Evolutionary conservation across 92 coral and sea anemone genomes (phyloP), one percentile per base, ranked within the genome.

Genomic region (Porites lobata): DNA sequence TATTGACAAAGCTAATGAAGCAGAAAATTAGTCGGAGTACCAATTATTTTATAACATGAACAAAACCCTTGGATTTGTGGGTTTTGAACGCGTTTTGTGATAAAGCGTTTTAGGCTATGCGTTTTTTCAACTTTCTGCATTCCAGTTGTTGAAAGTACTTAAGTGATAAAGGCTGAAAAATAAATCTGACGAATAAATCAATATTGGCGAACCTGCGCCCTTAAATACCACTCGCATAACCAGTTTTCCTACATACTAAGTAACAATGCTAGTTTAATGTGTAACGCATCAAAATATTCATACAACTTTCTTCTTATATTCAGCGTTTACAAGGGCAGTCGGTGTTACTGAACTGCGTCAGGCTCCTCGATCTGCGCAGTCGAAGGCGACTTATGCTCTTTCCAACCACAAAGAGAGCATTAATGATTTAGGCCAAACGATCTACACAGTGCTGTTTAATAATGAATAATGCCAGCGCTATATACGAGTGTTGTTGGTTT

Each of bases 381-480:
- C 38, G 38, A 29, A 29, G 38, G 47, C 47, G 47, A 38, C 47
- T 17, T 62, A 7, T 73, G 47, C 77, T 51, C 65, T 22, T 10
- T 56, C 70, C 76, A 72, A 72, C 70, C 58, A 50, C 62, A 59
- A 8, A 12, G 12, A 75, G 78, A 9, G 29, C 74, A 84, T 84
- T 15, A 84, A 84, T 84, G 73, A 84, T 84, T 84, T 43, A 84
- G 50, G 52, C 22, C 50, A 50, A 73, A 17, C 53, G 72, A 7
- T 29, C 80, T 83, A 17, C 32, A 43, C 69, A 59, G 63, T 43
- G 11, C 6, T 61, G 56, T 63, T 84, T 65, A 84, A 84, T 84
- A 47, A 84, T 84, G 73, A 8, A 84, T 73, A 65, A 11, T 8
- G 52, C 87, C 87, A 61, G 80, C 87, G 87, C 87, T 84, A 84